These are phyloP conservation scores for Diphyllodes magnificus DNA, from an alignment of 2,113 vertebrate species.

Conservation along the genomic window DNA sequence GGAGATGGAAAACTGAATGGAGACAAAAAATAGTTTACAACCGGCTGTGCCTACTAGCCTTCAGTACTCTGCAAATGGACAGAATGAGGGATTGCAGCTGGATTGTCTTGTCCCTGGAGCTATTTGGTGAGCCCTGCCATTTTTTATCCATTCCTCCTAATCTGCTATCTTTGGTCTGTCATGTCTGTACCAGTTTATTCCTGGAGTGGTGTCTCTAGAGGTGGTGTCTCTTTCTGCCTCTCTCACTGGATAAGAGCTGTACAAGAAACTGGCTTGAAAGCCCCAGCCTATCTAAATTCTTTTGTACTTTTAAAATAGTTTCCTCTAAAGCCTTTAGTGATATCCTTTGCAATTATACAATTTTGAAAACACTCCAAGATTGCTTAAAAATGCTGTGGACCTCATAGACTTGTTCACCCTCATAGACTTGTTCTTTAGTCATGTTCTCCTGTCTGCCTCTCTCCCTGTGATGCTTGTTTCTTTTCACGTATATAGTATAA, in stretches of 20 bases:
- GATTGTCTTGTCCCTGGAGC: background rate
- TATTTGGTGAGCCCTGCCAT: background rate
- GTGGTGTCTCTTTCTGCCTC: background rate
- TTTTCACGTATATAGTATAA: background rate
- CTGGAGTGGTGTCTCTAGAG: background rate
- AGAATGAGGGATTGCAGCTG: background rate
- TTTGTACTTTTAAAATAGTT: background rate
- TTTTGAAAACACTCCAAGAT: background rate
- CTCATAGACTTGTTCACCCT: background rate
- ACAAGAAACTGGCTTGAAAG: background rate
- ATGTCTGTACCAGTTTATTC: background rate
- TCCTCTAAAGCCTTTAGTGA: background rate
- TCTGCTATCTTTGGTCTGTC: background rate
- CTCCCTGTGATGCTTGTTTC: background rate
- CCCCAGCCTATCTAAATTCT: background rate
- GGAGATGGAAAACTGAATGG: background rate
- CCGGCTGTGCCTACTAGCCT: background rate
- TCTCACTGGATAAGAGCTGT: background rate
- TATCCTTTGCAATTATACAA: background rate
- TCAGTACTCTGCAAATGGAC: background rate
- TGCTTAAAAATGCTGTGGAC: background rate
- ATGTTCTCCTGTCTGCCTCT: background rate
- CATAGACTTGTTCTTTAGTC: background rate
- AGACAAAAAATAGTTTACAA: background rate
- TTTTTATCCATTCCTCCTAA: background rate